A percentile compares a stretch with the other conserved stretches of the same genome.
Evolutionary conservation across 2,113 vertebrate genomes (phyloP).

Genomic region (Hypanus sabinus): DNA sequence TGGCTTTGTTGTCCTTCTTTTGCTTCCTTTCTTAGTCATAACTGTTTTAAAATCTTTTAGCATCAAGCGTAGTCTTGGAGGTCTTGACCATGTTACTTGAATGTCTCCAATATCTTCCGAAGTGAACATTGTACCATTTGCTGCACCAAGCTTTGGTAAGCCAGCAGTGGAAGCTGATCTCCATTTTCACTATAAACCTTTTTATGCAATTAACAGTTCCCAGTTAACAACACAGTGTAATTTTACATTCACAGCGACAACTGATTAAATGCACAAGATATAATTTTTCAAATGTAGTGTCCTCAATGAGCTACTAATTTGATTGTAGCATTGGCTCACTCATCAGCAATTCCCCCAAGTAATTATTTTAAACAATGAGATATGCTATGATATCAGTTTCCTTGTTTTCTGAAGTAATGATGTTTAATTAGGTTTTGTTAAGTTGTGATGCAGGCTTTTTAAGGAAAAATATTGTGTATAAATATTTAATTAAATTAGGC

Average conservation of each 20-base stretch:
- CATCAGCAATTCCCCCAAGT: neutral
- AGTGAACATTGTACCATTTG: neutral
- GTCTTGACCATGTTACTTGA: neutral
- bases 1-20: neutral
- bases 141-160: neutral
- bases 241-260: neutral
- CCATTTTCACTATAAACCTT: neutral
- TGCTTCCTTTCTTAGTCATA: neutral
- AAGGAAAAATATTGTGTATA: neutral
- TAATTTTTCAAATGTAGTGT: neutral
- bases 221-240: neutral
- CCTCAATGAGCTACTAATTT: constrained; percentile 5
- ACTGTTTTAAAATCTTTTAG: neutral
- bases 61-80: neutral
- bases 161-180: neutral
- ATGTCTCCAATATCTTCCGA: neutral
- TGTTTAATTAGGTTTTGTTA: neutral
- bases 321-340: neutral
- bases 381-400: constrained; percentile 1
- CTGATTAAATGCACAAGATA: neutral
- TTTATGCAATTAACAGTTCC: neutral
- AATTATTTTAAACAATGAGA: constrained; percentile 2
- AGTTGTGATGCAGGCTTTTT: neutral
- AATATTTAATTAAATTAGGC: neutral
- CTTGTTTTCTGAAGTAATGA: neutral